phyloP scores from a whole-genome alignment of 35 echinoderm and acorn worm species.

The Amphiura filiformis region DNA sequence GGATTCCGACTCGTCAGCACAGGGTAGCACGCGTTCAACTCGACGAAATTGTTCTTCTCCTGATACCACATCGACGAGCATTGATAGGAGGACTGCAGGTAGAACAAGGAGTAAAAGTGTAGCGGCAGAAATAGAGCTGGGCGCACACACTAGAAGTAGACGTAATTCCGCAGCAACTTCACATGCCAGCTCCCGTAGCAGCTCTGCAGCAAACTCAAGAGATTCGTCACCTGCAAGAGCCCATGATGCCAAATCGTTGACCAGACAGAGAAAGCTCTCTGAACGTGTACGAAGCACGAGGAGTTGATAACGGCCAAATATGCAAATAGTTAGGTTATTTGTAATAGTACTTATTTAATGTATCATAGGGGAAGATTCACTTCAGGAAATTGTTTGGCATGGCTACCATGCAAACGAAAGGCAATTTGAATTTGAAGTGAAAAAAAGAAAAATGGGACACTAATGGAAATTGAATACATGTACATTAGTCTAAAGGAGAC shows the following conservation, averaged over 20 bases:
- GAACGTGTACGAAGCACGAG: background rate
- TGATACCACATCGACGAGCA: background rate
- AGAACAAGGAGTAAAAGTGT: background rate
- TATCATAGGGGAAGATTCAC: too few species aligned
- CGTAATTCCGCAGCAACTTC: background rate
- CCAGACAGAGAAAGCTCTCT: background rate
- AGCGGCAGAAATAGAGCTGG: background rate
- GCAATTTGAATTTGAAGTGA: too few species aligned
- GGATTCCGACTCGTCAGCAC: background rate
- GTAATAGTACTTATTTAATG: too few species aligned
- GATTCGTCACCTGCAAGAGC: slow-evolving; percentile 25
- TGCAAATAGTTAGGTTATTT: too few species aligned
- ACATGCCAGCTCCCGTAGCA: slow-evolving; percentile 10
- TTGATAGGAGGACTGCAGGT: background rate
- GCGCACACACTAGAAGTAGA: background rate
- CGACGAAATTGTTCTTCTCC: background rate
- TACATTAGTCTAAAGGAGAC: too few species aligned
- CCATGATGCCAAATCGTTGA: background rate
- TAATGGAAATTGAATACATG: too few species aligned
- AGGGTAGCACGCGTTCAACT: background rate
- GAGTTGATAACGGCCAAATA: background rate
- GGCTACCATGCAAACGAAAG: too few species aligned
- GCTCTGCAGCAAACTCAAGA: slow-evolving; percentile 12
- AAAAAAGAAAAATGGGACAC: too few species aligned
- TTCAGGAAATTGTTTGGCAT: too few species aligned